Evolutionary conservation across 2,888 invertebrate species (phyloP), one percentile per base, ranked within the genome.

Genomic region (Elmis aenea): DNA sequence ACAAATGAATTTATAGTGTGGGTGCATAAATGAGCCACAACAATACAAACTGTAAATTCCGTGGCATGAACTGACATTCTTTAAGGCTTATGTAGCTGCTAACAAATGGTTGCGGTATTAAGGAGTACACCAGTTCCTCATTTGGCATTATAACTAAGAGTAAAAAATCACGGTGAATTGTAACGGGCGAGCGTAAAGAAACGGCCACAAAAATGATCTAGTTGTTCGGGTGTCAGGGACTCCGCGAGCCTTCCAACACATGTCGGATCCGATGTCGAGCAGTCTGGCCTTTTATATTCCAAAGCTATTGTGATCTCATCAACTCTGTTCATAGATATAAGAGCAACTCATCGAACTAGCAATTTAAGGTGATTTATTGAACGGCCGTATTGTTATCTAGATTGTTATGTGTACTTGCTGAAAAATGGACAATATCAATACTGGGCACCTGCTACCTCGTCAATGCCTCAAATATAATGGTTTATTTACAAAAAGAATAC

Each of bases 321-420:
- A 50, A 45, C 36, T 35, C 39, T 37, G 40, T 48, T 50, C 46
- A 50, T 44, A 33, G 38, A 45, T 40, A 51, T 54, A 54, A 55
- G 51, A 45, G 54, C 54, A 53, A 51, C 48, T 52, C 54, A 52
- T 52, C 54, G 49, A 49, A 54, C 55, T 43, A 44, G 52, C 44
- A 55, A 54, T 57, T 57, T 55, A 49, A 45, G 50, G 50, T 54
- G 52, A 56, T 56, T 55, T 57, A 55, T 57, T 44, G 52, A 51
- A 44, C 33, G 42, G 33, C 27, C 29, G 33, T 29, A 34, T 38
- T 34, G 28, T 38, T 33, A 13, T 13, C 13, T 3, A 3, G 3
- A 8, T 27, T 8, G 25, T 25, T 25, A 25, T 12, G 24, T 8
- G 4, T 23, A 23, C n/a, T n/a, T n/a, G n/a, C n/a, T n/a, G n/a